Base-by-base conservation (phyloP, 2,113 vertebrate genomes). In the Scartelaos histophorus region DNA sequence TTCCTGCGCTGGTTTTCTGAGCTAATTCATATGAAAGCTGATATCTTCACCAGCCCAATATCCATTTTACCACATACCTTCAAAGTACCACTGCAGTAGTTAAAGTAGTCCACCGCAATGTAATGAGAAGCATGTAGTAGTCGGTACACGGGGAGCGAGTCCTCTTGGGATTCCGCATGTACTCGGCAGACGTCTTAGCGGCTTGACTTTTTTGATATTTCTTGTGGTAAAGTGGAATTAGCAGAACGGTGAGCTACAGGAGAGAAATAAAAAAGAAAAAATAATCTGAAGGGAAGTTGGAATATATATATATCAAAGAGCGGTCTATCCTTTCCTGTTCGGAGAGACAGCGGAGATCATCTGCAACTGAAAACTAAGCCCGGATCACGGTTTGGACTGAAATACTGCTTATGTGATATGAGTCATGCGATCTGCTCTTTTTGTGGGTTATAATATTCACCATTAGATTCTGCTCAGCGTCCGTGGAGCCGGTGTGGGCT, bases 201-300 rank as follows among this genome's bases (percentile, higher is more conserved):
- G 61, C 61, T 25, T 34, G 38, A 58, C 16, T n/a, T 67, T 71
- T 71, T 74, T 46, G 10, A 57, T 62, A 11, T 49, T 69, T 58
- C 7, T 38, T 12, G 35, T 49, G n/a, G 54, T 25, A 9, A 75
- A 56, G 12, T 19, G 6, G 21, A 56, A 22, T 49, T 60, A 24
- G 12, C 60, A n/a, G 60, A n/a, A 67, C 17, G 22, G 24, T 47
- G 56, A 24, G 35, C 47, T 12, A 38, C 15, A 68, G 46, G 3
- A 49, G 46, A 69, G 13, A 24, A 54, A 45, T 66, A 54, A 7
- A 71, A 3, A 34, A 22, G 16, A 25, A 58, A 34, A 2, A 38
- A 61, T 57, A 21, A 34, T 22, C 25, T 60, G 60, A 4, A 35
- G 22, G 4, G 35, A 24, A 47, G 49, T 57, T 15, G 25, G 47